Evolutionary conservation across 2,113 vertebrate species (phyloP), one percentile per base, ranked within the genome.

Genomic region (Rafetus swinhoei): DNA sequence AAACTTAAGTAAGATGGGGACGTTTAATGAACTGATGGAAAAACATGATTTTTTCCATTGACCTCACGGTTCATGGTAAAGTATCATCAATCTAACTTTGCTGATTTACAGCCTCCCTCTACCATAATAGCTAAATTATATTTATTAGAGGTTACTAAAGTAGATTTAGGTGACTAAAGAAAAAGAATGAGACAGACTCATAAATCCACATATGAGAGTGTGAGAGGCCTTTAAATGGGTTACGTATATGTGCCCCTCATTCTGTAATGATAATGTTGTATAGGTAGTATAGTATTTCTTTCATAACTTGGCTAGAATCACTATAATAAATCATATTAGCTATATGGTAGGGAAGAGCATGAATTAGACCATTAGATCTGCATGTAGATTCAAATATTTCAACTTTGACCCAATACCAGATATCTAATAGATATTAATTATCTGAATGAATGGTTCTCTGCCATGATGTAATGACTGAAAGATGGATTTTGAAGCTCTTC

Each of bases 31-130:
- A 10, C 22, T 39, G 39, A 45, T 76, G 77, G 81, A 88, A 89
- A 79, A 92, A 81, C 11, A 10, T 69, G 35, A 35, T 52, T 62
- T 84, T 91, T 94, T 56, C 81, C 81, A 89, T 86, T 86, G 69
- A 27, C 81, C 85, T 88, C 81, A 74, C 13, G 22, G 62, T 81
- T 69, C 55, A 18, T 56, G 19, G 80, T 55, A 81, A 59, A 27
- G n/a, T 87, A 81, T 91, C 80, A 91, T 89, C 65, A 86, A 19
- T 94, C 69, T 89, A 79, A n/a, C 74, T 93, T 89, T 93, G 82
- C 91, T 96, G 35, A 24, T 22, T 96, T 92, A 88, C 35, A 85
- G 84, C 22, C 60, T 85, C 81, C 80, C 39, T 14, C 39, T 11
- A 7, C 65, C 52, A 80, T 55, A 81, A 25, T 59, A 19, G 35